These are phyloP conservation scores for Sitodiplosis mosellana DNA, from an alignment of 1,140 invertebrate species.

Conservation along the genomic window DNA sequence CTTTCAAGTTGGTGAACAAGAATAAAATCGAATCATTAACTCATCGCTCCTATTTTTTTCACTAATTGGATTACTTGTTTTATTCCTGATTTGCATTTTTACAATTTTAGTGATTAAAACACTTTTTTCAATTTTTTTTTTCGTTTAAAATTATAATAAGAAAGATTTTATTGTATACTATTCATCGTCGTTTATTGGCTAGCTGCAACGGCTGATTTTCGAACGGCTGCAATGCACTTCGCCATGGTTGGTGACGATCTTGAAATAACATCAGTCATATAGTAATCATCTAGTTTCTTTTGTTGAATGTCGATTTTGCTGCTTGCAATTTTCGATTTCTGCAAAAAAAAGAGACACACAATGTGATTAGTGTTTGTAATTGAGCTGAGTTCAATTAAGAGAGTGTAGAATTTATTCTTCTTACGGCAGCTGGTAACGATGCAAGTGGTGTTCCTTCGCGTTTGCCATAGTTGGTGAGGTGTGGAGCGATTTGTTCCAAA, in stretches of 20 bases:
- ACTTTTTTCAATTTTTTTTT: no score
- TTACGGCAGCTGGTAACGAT: constrained; percentile 42
- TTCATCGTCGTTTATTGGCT: background rate
- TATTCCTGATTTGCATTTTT: no score
- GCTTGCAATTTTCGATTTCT: constrained; percentile 25
- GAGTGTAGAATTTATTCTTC: constrained; percentile 6
- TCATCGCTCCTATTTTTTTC: no score
- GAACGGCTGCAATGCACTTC: constrained; percentile 84
- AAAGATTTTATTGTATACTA: background rate
- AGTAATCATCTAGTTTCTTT: constrained; percentile 81
- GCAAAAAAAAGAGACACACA: constrained; percentile 17
- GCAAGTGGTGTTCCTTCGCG: constrained; percentile 65
- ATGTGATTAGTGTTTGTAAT: no score
- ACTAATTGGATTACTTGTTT: no score
- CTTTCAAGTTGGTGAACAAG: no score
- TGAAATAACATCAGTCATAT: constrained; percentile 93
- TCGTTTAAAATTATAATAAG: no score
- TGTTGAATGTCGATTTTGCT: constrained; percentile 51
- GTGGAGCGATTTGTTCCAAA: constrained; percentile 72
- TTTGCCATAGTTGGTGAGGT: constrained; percentile 65
- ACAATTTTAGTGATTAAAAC: no score
- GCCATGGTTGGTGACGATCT: constrained; percentile 97
- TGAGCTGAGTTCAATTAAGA: background rate
- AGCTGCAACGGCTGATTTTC: constrained; percentile 29
- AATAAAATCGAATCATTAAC: no score